Evolutionary conservation across 2,888 invertebrate species (phyloP), one percentile per base, ranked within the genome.

Genomic region (Sesia apiformis): DNA sequence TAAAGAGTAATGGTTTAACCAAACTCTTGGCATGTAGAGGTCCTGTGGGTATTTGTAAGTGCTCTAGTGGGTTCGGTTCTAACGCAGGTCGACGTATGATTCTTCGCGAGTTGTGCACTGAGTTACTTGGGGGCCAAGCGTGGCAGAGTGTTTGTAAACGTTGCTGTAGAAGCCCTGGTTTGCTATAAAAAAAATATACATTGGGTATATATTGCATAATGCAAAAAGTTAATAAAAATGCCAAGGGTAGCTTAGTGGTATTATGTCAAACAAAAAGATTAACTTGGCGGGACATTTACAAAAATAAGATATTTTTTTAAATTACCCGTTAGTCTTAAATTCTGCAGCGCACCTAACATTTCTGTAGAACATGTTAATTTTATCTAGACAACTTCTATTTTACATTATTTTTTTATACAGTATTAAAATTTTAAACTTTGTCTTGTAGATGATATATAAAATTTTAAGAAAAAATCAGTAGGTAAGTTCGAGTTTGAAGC

Each of bases 1-100:
- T 92, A 73, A 94, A 94, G 50, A 91, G 74, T 52, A 94, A 83
- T 38, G 93, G 93, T 78, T 91, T 93, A 69, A 91, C 84, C 53
- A 94, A 75, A 60, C 79, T 84, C 51, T 74, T 79, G 7, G 82
- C 63, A 53, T 81, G 69, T 56, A 91, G 66, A 53, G 90, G 85
- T 23, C 85, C 85, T 38, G 83, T 65, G 59, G 89, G 85, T 50
- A 88, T 66, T 54, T 78, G 73, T 55, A 85, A 63, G 62, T 84
- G 74, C 59, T 89, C 84, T 56, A 91, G 58, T 2, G 86, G 85
- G 57, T 85, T 84, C 4, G 78, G 72, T 53, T 82, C 76, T 39
- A 73, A 61, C 42, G 49, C 60, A 1, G 76, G 68, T 23, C 75
- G 70, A 46, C 80, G 72, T 3, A 61, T 61, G 39, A 72, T 64